These are phyloP conservation scores for Tapera naevia DNA, from an alignment of 2,797 vertebrate genomes.

Conservation along the genomic window DNA sequence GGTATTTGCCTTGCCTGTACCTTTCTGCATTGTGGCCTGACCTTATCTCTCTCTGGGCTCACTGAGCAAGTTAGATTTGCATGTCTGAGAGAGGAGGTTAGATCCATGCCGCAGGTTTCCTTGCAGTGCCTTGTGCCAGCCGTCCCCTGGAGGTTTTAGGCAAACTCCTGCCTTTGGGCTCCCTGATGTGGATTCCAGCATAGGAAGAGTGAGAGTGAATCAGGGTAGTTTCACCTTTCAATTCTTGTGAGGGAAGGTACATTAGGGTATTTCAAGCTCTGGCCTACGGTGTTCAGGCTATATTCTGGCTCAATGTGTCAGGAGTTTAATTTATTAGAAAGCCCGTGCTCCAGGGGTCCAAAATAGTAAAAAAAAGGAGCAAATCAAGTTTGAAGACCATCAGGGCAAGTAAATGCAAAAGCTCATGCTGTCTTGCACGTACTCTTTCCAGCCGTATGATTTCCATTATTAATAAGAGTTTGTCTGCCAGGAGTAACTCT, in stretches of 20 bases:
- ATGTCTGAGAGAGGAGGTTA: background rate
- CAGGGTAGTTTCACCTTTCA: background rate
- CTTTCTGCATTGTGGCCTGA: background rate
- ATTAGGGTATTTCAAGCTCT: background rate
- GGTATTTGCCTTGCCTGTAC: background rate
- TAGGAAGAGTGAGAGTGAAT: background rate
- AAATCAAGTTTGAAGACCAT: background rate
- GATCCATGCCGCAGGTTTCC: background rate
- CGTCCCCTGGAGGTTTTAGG: fast-evolving
- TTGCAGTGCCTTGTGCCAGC: background rate
- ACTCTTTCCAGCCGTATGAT: constrained; percentile 47
- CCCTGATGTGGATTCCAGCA: background rate
- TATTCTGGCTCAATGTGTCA: background rate
- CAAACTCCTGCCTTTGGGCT: background rate
- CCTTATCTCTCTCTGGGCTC: background rate
- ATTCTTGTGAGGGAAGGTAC: fast-evolving
- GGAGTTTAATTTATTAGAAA: background rate
- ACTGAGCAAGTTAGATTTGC: background rate
- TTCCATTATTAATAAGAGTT: constrained; percentile 27
- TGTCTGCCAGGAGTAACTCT: constrained; percentile 40
- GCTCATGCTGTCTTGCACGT: constrained; percentile 48
- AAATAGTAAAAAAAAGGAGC: background rate
- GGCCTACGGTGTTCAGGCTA: background rate
- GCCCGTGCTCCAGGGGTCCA: background rate
- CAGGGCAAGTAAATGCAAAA: background rate